A percentile compares a stretch with the other conserved stretches of the same genome.
Evolutionary conservation across 2,113 vertebrate genomes (phyloP).

Genomic region (Poecilia latipinna): DNA sequence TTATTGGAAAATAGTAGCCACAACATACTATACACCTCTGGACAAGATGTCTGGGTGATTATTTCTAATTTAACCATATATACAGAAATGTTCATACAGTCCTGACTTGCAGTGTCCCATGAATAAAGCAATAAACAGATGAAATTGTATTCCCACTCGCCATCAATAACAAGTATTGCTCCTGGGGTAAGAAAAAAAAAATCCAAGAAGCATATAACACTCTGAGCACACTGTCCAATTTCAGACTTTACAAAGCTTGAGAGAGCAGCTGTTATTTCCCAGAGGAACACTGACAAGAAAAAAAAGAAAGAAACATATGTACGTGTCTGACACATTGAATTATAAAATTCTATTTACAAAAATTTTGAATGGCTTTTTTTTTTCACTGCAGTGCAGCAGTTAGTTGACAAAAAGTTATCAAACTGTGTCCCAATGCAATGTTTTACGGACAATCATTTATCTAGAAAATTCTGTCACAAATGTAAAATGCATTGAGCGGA

Average conservation of each 20-base stretch:
- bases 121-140: constrained; percentile 53
- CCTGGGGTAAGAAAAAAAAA: constrained; percentile 31
- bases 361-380: constrained; percentile 2
- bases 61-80: constrained; percentile 43
- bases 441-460: constrained; percentile 40
- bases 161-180: constrained; percentile 48
- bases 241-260: constrained; percentile 47
- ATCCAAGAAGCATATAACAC: constrained; percentile 36
- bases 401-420: constrained; percentile 22
- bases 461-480: constrained; percentile 35
- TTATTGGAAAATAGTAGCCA: constrained; percentile 14
- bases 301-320: constrained; percentile 9
- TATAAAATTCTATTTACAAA: constrained; percentile 12
- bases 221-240: constrained; percentile 49
- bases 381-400: constrained; percentile 6
- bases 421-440: constrained; percentile 14
- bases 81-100: constrained; percentile 42
- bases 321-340: constrained; percentile 31
- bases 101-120: constrained; percentile 56
- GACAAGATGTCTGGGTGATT: constrained; percentile 39
- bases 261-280: constrained; percentile 67
- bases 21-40: constrained; percentile 20
- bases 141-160: constrained; percentile 49
- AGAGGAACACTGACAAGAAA: constrained; percentile 27
- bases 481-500: constrained; percentile 33